These are phyloP conservation scores for Seira ritae DNA, from an alignment of 2,888 invertebrate genomes.

Conservation along the genomic window DNA sequence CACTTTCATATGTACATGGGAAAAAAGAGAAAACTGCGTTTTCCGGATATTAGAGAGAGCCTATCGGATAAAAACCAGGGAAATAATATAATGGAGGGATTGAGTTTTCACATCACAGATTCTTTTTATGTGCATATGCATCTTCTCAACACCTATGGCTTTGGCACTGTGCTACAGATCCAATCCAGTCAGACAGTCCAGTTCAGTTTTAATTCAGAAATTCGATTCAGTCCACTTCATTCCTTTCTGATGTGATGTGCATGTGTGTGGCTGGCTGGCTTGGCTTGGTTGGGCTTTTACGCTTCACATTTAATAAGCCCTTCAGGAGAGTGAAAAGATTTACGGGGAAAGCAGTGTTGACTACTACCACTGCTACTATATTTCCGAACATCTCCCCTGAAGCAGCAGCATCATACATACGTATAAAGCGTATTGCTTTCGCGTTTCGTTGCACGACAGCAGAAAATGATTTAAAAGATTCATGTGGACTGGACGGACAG, in stretches of 20 bases:
- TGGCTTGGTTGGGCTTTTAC: no score
- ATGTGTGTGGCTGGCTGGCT: no score
- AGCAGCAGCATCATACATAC: background rate
- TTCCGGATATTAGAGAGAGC: no score
- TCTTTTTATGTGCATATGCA: slow-evolving; percentile 5
- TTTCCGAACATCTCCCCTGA: background rate
- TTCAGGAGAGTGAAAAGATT: background rate
- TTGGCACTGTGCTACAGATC: background rate
- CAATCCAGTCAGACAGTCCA: slow-evolving; percentile 9
- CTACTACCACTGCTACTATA: background rate
- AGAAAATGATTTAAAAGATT: background rate
- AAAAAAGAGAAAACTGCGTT: no score
- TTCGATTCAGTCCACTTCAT: background rate
- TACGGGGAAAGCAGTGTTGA: background rate
- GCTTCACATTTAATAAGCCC: background rate
- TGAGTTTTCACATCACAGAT: background rate
- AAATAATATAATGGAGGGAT: background rate
- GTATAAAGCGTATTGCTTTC: no score
- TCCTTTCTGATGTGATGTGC: background rate
- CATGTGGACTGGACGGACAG: background rate
- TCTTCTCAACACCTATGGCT: slow-evolving; percentile 19
- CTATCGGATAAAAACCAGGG: background rate
- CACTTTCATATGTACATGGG: background rate
- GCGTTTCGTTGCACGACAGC: background rate
- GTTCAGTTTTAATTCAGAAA: slow-evolving; percentile 22